Evolutionary conservation across 2,113 vertebrate species (phyloP), one percentile per base, ranked within the genome.

Genomic region (Hippocampus abdominalis): DNA sequence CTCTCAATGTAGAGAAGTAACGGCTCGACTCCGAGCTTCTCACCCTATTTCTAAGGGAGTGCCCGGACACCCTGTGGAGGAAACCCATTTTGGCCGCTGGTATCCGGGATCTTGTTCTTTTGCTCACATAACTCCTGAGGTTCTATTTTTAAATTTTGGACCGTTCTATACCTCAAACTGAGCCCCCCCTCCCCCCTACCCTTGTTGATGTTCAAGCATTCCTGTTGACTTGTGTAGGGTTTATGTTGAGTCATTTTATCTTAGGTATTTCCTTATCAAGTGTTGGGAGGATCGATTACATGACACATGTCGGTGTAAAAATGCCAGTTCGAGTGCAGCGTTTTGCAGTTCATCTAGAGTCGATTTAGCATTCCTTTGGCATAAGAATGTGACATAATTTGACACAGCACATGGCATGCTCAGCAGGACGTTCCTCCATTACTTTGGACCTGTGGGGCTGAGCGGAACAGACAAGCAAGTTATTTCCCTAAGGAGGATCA

Each of bases 401-500:
- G 57, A 79, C 66, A 0, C 71, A 73, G 75, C 81, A 84, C 84
- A 82, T 82, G 81, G 76, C 72, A 62, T 84, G 75, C 75, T 77
- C 48, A 62, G 70, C 57, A 69, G 73, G 77, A 83, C 83, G 69
- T 83, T 86, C 74, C 75, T 64, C 53, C n/a, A 72, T 86, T 89
- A 82, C 89, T 89, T 89, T 76, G 86, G 83, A 84, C 86, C 69
- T 8, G 7, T 51, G 64, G 69, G 66, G 66, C 71, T 32, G 13
- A 66, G 71, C 82, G 77, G 78, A 79, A 59, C 84, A 84, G 81
- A 81, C 77, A 78, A 46, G 32, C 67, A 59, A 70, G 72, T 81
- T 82, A 82, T 89, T 85, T 82, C 76, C 79, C 76, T 79, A 74
- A 81, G 79, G 77, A 71, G 74, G 76, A 84, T 92, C 90, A 89